A percentile compares a stretch with the other conserved stretches of the same genome.
Conservation (phyloP, 2,113 vertebrate species). For the Hyaena hyaena region DNA sequence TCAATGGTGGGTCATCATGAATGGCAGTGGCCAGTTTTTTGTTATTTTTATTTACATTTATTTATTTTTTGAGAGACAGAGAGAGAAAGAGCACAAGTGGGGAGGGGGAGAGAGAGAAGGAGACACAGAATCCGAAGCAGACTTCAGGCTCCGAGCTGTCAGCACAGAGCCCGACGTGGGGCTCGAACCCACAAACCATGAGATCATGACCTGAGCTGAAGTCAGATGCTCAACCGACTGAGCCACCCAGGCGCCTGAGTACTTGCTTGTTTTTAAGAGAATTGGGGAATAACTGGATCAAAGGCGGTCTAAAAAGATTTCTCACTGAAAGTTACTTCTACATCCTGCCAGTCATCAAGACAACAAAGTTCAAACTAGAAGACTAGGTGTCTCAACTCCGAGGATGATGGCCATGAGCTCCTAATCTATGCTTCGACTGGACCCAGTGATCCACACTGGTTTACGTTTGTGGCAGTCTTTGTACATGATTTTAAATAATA, state of each 20-base stretch:
- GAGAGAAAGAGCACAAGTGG: too few relatives aligned
- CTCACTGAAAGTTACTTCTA: not conserved
- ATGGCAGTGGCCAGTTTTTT: not conserved
- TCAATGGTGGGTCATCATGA: not conserved
- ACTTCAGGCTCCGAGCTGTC: too few relatives aligned
- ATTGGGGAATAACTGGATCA: not conserved
- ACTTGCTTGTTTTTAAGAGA: not conserved
- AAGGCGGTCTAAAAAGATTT: not conserved
- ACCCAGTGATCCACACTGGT: not conserved
- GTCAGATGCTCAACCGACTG: too few relatives aligned
- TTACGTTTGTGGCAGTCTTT: not conserved
- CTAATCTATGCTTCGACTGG: not conserved
- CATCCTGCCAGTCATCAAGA: not conserved
- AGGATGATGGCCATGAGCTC: not conserved
- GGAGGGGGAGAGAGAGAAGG: too few relatives aligned
- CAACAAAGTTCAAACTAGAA: not conserved
- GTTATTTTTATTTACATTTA: too few relatives aligned
- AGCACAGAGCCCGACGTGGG: too few relatives aligned
- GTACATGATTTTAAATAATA: not conserved
- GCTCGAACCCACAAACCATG: too few relatives aligned
- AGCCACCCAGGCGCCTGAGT: too few relatives aligned
- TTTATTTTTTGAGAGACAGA: too few relatives aligned
- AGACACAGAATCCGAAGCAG: too few relatives aligned
- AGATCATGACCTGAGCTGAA: too few relatives aligned
- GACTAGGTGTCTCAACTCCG: not conserved